Evolutionary conservation across 2,113 vertebrate species (phyloP), one percentile per base, ranked within the genome.

Genomic region (Scolopax mira): DNA sequence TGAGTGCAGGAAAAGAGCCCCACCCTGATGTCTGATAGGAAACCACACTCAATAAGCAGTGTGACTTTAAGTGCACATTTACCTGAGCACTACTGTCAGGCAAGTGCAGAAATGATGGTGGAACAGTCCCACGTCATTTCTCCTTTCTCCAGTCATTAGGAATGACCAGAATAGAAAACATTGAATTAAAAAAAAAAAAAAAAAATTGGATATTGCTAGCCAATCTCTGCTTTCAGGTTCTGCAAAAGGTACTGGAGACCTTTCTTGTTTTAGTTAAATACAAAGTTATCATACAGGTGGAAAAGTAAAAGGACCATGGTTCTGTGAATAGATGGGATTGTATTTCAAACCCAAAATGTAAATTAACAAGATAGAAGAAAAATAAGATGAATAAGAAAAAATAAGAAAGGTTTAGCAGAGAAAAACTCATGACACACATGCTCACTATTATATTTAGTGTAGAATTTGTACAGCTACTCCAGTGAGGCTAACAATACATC

Each of bases 1-100:
- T 3, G 6, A 2, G 9, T 2, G 4, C 0, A 14, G 10, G 24
- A 8, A 71, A 16, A 51, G 4, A 6, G 48, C 7, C 62, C 17
- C 19, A 64, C 4, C 27, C 24, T 15, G 9, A 37, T 13, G 23
- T 55, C 69, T 71, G n/a, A 48, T 1, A 74, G 10, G n/a, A 84
- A 94, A 55, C 2, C 3, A 23, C 19, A 39, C 2, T n/a, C 22
- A 69, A 57, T 24, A 71, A 64, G 17, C 9, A 60, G 22, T 23
- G 64, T 69, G 8, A 79, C 79, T 88, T 79, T 42, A 84, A 81
- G 35, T n/a, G 39, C 30, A 79, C 15, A n/a, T 49, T 70, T 60
- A 25, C 18, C 42, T 33, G 33, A 79, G 10, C 81, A 21, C 39
- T 67, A 51, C 33, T 39, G 10, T 46, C 30, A 62, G 27, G 21